These are phyloP conservation scores for Empis stercorea DNA, from an alignment of 2,888 invertebrate species.

Conservation along the genomic window DNA sequence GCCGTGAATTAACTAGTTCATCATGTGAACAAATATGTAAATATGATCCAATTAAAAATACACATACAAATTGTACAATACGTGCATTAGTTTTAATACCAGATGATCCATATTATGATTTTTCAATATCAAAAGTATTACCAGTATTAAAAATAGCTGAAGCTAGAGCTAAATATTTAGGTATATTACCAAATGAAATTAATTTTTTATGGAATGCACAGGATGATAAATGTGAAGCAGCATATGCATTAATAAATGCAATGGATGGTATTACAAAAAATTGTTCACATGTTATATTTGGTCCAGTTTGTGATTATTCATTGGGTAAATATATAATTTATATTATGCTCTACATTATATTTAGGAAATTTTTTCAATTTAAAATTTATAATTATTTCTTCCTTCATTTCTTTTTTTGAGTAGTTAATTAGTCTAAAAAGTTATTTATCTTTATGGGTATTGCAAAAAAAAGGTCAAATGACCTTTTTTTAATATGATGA, in stretches of 20 bases:
- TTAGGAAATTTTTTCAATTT: too few species aligned
- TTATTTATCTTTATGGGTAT: too few species aligned
- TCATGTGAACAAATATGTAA: slow-evolving; percentile 15
- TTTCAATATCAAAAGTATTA: slow-evolving; percentile 45
- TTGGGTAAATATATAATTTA: slow-evolving; percentile 47
- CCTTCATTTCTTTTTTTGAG: background rate
- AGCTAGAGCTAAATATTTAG: slow-evolving; percentile 38
- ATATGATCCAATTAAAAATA: background rate
- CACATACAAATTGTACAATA: slow-evolving; percentile 41
- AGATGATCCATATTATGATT: slow-evolving; percentile 41
- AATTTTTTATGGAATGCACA: slow-evolving; percentile 47
- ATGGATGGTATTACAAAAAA: slow-evolving; percentile 56
- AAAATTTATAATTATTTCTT: too few species aligned
- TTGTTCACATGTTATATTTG: slow-evolving; percentile 66
- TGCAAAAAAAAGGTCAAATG: too few species aligned
- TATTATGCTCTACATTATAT: too few species aligned
- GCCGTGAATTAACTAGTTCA: slow-evolving; percentile 12
- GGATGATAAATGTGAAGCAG: slow-evolving; percentile 63
- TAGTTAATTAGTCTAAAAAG: too few species aligned
- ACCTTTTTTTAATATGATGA: too few species aligned
- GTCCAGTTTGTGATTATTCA: slow-evolving; percentile 69
- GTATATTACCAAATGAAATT: slow-evolving; percentile 46
- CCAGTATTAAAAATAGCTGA: slow-evolving; percentile 51
- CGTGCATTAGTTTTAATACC: slow-evolving; percentile 54
- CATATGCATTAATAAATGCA: slow-evolving; percentile 55